phyloP scores from a whole-genome alignment of 2,888 invertebrate species.

The Diplazon laetatorius region DNA sequence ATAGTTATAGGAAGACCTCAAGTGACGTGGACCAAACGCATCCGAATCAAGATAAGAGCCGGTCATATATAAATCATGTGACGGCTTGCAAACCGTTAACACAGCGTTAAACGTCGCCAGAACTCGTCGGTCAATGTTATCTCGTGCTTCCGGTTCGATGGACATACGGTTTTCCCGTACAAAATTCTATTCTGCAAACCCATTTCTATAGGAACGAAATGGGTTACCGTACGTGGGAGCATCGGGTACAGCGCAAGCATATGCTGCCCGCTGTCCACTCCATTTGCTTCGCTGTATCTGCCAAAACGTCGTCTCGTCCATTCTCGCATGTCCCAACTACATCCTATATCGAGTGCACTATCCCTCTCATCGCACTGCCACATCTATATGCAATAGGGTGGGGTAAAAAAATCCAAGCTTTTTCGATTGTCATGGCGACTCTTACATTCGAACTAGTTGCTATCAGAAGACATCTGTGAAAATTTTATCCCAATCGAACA shows the following conservation, averaged over 20 bases:
- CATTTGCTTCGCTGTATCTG: slow-evolving; percentile 80
- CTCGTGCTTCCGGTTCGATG: slow-evolving; percentile 79
- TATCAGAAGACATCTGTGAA: too few relatives aligned
- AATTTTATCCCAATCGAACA: too few relatives aligned
- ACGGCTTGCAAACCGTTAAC: slow-evolving; percentile 42
- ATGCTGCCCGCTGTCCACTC: slow-evolving; percentile 83
- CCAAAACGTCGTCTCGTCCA: slow-evolving; percentile 31
- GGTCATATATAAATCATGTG: slow-evolving; percentile 73
- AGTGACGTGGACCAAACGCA: slow-evolving; percentile 39
- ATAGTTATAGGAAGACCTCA: not conserved
- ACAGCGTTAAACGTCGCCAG: slow-evolving; percentile 34
- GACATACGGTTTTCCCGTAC: slow-evolving; percentile 68
- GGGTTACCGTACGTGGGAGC: slow-evolving; percentile 21
- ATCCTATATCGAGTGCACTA: slow-evolving; percentile 14
- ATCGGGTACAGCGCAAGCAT: slow-evolving; percentile 75
- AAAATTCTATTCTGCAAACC: slow-evolving; percentile 58
- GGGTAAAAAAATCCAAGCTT: too few relatives aligned
- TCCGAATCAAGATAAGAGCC: slow-evolving; percentile 73
- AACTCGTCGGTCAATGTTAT: slow-evolving; percentile 78
- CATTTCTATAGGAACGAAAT: slow-evolving; percentile 34
- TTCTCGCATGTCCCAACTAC: slow-evolving; percentile 17
- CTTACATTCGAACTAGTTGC: too few relatives aligned
- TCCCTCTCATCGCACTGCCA: slow-evolving; percentile 3
- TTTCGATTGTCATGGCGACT: too few relatives aligned
- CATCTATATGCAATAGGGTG: too few relatives aligned